Evolutionary conservation across 2,113 vertebrate species (phyloP).

Genomic region (Gracilinanus agilis): DNA sequence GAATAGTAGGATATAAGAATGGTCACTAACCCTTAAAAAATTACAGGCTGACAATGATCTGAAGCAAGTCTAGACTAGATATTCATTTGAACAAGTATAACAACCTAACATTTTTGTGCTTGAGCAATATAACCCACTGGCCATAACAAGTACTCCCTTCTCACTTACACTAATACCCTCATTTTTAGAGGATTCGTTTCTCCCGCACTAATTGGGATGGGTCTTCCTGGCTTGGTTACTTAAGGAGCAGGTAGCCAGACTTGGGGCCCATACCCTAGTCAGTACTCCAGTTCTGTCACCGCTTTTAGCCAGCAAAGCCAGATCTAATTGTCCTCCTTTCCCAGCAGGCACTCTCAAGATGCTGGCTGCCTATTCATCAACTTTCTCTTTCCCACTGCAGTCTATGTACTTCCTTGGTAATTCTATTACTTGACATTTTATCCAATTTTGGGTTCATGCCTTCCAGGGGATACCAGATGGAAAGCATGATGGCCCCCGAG

Average conservation of each 20-base stretch:
- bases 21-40: background rate
- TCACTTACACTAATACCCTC: too few relatives aligned
- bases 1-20: background rate
- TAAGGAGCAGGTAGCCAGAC: constrained; percentile 10
- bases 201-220: background rate
- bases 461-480: constrained; percentile 54
- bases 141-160: background rate
- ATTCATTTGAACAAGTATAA: background rate
- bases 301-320: background rate
- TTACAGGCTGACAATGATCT: background rate
- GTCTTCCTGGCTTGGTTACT: background rate
- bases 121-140: background rate
- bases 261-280: background rate
- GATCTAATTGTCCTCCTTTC: constrained; percentile 30
- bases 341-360: constrained; percentile 1
- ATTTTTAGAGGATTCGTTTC: background rate
- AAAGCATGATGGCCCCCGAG: background rate
- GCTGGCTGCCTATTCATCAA: background rate
- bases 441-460: constrained; percentile 28
- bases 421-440: constrained; percentile 57
- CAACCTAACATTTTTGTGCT: background rate
- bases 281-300: background rate
- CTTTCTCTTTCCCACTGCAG: background rate
- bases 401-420: constrained; percentile 54
- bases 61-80: background rate